Evolutionary conservation across 2,113 vertebrate genomes (phyloP).

Genomic region (Capra hircus): DNA sequence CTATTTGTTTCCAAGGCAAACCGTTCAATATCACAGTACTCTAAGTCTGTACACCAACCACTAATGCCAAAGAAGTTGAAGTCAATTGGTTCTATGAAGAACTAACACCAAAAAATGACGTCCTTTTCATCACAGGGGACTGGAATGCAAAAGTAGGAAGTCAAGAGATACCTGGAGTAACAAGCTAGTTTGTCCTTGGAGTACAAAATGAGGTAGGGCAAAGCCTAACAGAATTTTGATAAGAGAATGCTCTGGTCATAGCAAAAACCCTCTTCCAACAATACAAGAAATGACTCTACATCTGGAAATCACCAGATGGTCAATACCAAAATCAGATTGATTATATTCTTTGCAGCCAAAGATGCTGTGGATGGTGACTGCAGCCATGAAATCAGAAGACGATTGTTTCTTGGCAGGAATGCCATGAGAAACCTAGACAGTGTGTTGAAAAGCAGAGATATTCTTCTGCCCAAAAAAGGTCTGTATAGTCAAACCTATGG

Average conservation of each 20-base stretch:
- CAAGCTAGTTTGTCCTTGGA: not conserved
- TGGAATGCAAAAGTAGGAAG: not conserved
- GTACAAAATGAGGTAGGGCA: not conserved
- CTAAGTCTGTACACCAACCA: not conserved
- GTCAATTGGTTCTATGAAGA: not conserved
- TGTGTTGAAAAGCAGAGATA: not conserved
- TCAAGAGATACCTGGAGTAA: not conserved
- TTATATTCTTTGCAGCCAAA: not conserved
- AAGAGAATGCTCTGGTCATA: not conserved
- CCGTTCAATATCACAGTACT: not conserved
- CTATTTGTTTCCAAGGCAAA: not conserved
- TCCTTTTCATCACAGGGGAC: not conserved
- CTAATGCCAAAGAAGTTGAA: not conserved
- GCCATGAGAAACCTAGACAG: not conserved
- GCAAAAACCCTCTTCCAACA: not conserved
- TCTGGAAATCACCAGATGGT: not conserved
- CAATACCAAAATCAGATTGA: not conserved
- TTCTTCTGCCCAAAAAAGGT: not conserved
- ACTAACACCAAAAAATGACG: not conserved
- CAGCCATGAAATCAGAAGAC: not conserved
- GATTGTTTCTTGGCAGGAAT: not conserved
- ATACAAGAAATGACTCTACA: not conserved
- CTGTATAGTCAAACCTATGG: not conserved
- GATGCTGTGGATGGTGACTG: not conserved
- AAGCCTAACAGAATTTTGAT: not conserved